These are phyloP conservation scores for Camponotus fellah DNA, from an alignment of 2,888 invertebrate genomes.

Conservation along the genomic window DNA sequence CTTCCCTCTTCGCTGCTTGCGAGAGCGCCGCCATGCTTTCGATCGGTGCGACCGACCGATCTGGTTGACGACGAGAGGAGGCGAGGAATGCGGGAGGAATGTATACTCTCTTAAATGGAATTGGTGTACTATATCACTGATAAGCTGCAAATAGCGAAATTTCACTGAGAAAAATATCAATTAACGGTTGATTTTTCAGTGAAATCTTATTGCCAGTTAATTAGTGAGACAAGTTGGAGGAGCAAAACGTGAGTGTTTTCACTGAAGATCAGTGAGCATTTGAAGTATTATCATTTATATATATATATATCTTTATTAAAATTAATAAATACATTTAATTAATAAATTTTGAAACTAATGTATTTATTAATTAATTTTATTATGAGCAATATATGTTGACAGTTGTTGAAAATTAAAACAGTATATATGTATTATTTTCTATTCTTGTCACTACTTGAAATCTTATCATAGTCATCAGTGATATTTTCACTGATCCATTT, in stretches of 20 bases:
- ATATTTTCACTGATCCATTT: slow-evolving; percentile 1
- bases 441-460: background rate
- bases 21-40: slow-evolving; percentile 37
- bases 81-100: background rate
- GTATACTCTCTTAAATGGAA: background rate
- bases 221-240: background rate
- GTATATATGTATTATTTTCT: background rate
- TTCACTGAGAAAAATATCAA: background rate
- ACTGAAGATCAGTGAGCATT: too few relatives aligned
- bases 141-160: background rate
- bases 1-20: slow-evolving; percentile 12
- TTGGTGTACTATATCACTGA: background rate
- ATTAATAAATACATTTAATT: background rate
- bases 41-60: slow-evolving; percentile 28
- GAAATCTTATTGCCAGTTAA: background rate
- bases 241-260: background rate
- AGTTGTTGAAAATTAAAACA: background rate
- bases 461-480: background rate
- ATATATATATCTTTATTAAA: background rate
- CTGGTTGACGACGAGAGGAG: slow-evolving; percentile 9
- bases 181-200: too few relatives aligned
- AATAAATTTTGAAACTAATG: background rate
- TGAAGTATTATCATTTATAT: background rate
- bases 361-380: background rate
- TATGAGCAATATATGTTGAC: background rate